These are phyloP conservation scores for Sebastes taczanowskii DNA, from an alignment of 2,797 vertebrate genomes.

Conservation along the genomic window DNA sequence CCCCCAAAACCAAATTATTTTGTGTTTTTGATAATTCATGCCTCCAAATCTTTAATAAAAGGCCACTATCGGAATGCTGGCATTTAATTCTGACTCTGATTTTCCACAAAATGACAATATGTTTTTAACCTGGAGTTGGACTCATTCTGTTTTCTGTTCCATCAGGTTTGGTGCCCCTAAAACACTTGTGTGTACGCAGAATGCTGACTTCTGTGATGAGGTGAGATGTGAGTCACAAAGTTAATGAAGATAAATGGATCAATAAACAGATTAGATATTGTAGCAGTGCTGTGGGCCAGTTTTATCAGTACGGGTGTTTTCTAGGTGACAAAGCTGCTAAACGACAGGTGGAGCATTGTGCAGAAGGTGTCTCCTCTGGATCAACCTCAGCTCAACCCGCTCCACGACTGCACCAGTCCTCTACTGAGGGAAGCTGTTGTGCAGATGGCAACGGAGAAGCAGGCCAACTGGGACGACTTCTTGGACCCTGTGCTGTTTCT, in stretches of 20 bases:
- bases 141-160: conserved; percentile 11
- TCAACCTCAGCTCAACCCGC: conserved; percentile 73
- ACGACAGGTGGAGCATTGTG: conserved; percentile 85
- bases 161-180: conserved; percentile 88
- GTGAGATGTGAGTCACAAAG: conserved; percentile 70
- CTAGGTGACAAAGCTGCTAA: conserved; percentile 86
- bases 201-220: conserved; percentile 88
- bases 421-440: conserved; percentile 84
- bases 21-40: background rate
- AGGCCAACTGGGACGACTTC: conserved; percentile 87
- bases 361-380: conserved; percentile 83
- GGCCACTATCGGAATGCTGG: background rate
- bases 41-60: background rate
- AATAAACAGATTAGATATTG: background rate
- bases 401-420: conserved; percentile 75
- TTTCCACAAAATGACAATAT: background rate
- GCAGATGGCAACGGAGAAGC: conserved; percentile 84
- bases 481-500: conserved; percentile 86
- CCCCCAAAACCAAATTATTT: background rate
- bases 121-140: background rate
- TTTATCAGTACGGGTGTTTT: background rate
- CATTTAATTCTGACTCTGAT: background rate
- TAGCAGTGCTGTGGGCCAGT: background rate
- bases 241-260: background rate
- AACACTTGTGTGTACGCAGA: conserved; percentile 84